Evolutionary conservation across 2,113 vertebrate genomes (phyloP).

Genomic region (Anguilla rostrata): DNA sequence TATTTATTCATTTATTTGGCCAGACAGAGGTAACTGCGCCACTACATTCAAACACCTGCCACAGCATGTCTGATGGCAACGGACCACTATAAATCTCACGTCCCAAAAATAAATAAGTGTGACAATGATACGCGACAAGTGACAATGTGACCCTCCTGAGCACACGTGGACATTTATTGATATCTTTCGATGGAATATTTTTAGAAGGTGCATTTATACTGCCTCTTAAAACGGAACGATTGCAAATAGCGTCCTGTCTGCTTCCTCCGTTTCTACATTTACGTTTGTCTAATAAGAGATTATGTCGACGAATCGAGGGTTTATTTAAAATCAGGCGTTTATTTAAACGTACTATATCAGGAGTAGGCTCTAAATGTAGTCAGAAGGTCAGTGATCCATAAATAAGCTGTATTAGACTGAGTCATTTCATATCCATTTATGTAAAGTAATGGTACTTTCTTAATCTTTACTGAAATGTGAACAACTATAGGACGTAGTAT

Average conservation of each 20-base stretch:
- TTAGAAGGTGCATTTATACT: slow-evolving; percentile 7
- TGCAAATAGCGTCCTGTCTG: background rate
- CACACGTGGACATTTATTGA: background rate
- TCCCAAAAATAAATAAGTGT: slow-evolving; percentile 16
- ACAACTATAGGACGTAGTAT: too few relatives aligned
- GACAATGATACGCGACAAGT: background rate
- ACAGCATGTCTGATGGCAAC: background rate
- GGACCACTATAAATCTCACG: background rate
- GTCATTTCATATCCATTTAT: background rate
- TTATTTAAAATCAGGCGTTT: background rate
- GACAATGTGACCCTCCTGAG: slow-evolving; percentile 12
- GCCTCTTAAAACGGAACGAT: slow-evolving; percentile 3
- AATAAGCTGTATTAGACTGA: background rate
- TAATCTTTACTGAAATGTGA: too few relatives aligned
- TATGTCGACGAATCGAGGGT: too few relatives aligned
- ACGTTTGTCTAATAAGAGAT: background rate
- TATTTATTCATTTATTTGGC: too few relatives aligned
- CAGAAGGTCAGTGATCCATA: background rate
- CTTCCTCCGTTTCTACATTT: background rate
- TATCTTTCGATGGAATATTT: background rate
- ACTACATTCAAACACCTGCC: background rate
- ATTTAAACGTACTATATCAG: background rate
- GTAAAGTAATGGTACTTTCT: too few relatives aligned
- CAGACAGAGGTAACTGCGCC: too few relatives aligned
- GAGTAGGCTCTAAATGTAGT: background rate